A percentile compares a stretch with the other conserved stretches of the same genome.
Conservation (phyloP, 2,797 vertebrate genomes). For the Gadopsis marmoratus region DNA sequence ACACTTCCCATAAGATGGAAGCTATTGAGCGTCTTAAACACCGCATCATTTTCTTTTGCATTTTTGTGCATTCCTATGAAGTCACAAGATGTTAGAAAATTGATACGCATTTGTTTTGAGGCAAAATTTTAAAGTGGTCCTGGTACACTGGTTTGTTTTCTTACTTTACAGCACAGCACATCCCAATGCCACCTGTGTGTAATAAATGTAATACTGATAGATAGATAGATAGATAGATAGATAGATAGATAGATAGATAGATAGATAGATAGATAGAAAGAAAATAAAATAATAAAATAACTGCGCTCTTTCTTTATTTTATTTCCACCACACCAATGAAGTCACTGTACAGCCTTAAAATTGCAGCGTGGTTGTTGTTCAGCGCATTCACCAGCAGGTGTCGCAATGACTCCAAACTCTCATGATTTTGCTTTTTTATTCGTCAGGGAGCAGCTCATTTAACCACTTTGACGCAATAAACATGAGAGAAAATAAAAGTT, state of each 20-base stretch:
- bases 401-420: conserved; percentile 25
- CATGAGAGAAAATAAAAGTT: background rate
- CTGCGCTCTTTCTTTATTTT: background rate
- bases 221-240: too few species aligned
- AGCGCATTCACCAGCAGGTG: conserved; percentile 43
- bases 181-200: background rate
- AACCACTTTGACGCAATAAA: background rate
- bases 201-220: too few species aligned
- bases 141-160: background rate
- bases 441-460: background rate
- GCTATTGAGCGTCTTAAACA: too few species aligned
- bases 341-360: background rate
- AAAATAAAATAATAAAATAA: background rate
- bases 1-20: background rate
- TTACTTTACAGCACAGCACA: background rate
- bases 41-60: background rate
- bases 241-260: too few species aligned
- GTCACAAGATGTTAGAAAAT: background rate
- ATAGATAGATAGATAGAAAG: too few species aligned
- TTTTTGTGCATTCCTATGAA: background rate
- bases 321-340: background rate
- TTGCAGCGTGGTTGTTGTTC: conserved; percentile 5
- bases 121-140: background rate
- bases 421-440: background rate
- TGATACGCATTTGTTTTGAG: background rate